These are phyloP conservation scores for Helobdella robusta DNA, from an alignment of 2,888 invertebrate species.

Conservation along the genomic window DNA sequence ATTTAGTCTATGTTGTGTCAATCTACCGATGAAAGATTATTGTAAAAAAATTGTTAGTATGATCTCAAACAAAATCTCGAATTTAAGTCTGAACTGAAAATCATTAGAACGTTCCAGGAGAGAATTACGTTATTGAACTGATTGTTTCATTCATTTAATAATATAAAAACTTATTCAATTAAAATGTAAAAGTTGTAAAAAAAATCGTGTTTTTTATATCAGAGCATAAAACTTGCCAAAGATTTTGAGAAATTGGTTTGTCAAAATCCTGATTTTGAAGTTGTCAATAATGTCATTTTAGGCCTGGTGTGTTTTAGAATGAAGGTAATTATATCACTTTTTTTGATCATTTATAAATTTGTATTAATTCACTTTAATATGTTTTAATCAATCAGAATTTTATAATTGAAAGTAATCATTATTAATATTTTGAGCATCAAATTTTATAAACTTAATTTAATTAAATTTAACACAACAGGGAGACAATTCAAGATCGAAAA, in stretches of 20 bases:
- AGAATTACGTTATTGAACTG: no score
- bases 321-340: conserved; percentile 51
- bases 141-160: no score
- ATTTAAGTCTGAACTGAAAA: no score
- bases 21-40: no score
- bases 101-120: no score
- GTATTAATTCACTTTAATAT: neutral
- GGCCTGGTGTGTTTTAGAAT: conserved; percentile 83
- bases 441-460: neutral
- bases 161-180: no score
- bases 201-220: conserved; percentile 34
- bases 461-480: neutral
- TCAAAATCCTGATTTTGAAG: conserved; percentile 67
- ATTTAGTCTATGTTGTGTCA: no score
- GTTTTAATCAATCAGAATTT: neutral
- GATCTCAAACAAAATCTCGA: no score
- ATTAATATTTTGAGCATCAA: no score
- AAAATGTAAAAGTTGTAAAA: no score
- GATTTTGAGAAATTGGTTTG: conserved; percentile 65
- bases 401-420: neutral
- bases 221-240: conserved; percentile 60
- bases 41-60: no score
- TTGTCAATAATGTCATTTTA: conserved; percentile 71
- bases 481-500: conserved; percentile 11
- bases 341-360: neutral